Evolutionary conservation across 2,113 vertebrate genomes (phyloP).

Genomic region (Gopherus flavomarginatus): DNA sequence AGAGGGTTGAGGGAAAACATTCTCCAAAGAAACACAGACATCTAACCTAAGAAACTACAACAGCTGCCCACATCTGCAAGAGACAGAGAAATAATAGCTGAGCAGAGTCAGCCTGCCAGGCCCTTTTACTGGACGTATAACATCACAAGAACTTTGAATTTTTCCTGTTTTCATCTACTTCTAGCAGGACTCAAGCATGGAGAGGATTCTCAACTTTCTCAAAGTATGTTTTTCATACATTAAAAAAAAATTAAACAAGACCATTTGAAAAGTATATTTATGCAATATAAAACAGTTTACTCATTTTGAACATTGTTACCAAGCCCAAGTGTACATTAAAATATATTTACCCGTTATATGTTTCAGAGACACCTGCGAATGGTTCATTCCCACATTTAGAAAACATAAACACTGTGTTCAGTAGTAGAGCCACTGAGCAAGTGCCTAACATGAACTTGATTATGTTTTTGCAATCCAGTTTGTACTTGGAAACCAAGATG

Average conservation of each 20-base stretch:
- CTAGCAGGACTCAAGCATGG: not conserved
- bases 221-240: not conserved
- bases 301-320: not conserved
- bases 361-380: conserved; percentile 83
- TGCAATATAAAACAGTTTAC: not conserved
- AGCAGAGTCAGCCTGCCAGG: not conserved
- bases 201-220: not conserved
- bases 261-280: not conserved
- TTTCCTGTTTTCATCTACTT: not conserved
- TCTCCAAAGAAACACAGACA: not conserved
- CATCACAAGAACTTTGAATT: not conserved
- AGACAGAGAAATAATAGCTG: not conserved
- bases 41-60: not conserved
- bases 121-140: not conserved
- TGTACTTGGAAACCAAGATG: conserved; percentile 79
- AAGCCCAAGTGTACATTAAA: conserved; percentile 53
- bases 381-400: conserved; percentile 81
- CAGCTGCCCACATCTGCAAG: not conserved
- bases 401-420: conserved; percentile 78
- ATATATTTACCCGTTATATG: conserved; percentile 83
- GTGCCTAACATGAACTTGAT: conserved; percentile 78
- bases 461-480: conserved; percentile 78
- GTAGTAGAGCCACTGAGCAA: conserved; percentile 65
- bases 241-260: not conserved
- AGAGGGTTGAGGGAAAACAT: not conserved